phyloP scores from a whole-genome alignment of 2,888 invertebrate species.

The Zaprionus bogoriensis region DNA sequence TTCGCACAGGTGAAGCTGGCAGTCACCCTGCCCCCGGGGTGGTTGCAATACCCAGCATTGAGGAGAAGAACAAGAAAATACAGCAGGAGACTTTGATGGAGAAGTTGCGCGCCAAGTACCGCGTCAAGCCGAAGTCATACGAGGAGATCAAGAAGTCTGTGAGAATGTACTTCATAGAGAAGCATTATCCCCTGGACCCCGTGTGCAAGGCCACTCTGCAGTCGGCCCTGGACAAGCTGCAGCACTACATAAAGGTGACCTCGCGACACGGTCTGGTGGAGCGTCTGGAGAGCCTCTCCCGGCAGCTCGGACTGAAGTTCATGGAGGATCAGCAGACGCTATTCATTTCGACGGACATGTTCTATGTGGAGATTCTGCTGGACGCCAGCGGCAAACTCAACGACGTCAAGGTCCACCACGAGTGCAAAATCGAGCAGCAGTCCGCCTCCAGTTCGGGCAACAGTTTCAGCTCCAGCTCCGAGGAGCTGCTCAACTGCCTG shows the following conservation, averaged over 20 bases:
- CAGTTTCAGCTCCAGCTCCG: slow-evolving; percentile 29
- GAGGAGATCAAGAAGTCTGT: slow-evolving; percentile 94
- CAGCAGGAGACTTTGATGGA: slow-evolving; percentile 96
- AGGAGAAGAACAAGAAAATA: slow-evolving; percentile 88
- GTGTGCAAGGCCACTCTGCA: slow-evolving; percentile 93
- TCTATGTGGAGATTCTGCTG: slow-evolving; percentile 94
- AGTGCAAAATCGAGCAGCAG: slow-evolving; percentile 92
- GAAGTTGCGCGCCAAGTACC: slow-evolving; percentile 91
- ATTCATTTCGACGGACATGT: slow-evolving; percentile 98
- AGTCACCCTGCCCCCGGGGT: slow-evolving; percentile 1
- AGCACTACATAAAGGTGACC: slow-evolving; percentile 96
- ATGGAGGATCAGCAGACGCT: slow-evolving; percentile 92
- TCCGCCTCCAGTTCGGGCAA: slow-evolving; percentile 86
- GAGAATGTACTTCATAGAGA: slow-evolving; percentile 93
- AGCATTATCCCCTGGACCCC: slow-evolving; percentile 93
- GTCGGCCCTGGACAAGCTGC: slow-evolving; percentile 94
- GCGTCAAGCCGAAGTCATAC: slow-evolving; percentile 91
- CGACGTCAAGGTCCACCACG: slow-evolving; percentile 96
- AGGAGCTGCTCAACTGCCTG: slow-evolving; percentile 91
- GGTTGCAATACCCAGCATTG: slow-evolving; percentile 65
- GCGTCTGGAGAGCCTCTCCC: slow-evolving; percentile 93
- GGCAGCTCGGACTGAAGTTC: slow-evolving; percentile 95
- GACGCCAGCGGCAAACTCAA: slow-evolving; percentile 92
- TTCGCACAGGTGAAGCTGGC: slow-evolving; percentile 25
- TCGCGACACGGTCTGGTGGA: slow-evolving; percentile 96